Conservation (phyloP, 2,888 invertebrate species). For the Polia nebulosa region DNA sequence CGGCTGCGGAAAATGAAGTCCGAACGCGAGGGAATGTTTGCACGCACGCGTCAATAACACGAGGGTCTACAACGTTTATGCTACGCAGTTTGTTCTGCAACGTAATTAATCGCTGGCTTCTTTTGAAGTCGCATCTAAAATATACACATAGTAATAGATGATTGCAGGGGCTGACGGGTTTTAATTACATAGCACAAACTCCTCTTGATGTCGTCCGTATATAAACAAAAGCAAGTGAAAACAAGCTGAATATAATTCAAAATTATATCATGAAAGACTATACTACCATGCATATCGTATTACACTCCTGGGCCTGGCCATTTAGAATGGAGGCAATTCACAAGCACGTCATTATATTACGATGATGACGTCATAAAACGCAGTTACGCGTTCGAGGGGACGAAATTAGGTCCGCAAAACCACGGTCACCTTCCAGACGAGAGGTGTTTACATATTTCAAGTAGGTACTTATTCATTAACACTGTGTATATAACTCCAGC, state of each 20-base stretch:
- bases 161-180: constrained; percentile 24
- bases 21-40: constrained; percentile 74
- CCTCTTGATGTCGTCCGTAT: neutral
- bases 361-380: constrained; percentile 78
- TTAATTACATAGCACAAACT: constrained; percentile 36
- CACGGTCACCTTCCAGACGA: constrained; percentile 44
- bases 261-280: constrained; percentile 32
- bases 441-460: constrained; percentile 47
- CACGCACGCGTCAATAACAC: constrained; percentile 64
- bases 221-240: constrained; percentile 6
- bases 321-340: constrained; percentile 78
- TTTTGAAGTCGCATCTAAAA: constrained; percentile 61
- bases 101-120: constrained; percentile 60
- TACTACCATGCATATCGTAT: constrained; percentile 35
- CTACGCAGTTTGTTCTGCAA: constrained; percentile 58
- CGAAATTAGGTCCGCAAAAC: constrained; percentile 71
- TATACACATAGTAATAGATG: constrained; percentile 34
- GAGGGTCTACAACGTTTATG: constrained; percentile 55
- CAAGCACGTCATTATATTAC: constrained; percentile 77
- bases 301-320: constrained; percentile 46
- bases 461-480: constrained; percentile 10
- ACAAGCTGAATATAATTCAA: constrained; percentile 28
- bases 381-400: constrained; percentile 75
- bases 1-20: constrained; percentile 85
- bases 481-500: neutral